Evolutionary conservation across 2,888 invertebrate species (phyloP).

Genomic region (Drosophila atripex): DNA sequence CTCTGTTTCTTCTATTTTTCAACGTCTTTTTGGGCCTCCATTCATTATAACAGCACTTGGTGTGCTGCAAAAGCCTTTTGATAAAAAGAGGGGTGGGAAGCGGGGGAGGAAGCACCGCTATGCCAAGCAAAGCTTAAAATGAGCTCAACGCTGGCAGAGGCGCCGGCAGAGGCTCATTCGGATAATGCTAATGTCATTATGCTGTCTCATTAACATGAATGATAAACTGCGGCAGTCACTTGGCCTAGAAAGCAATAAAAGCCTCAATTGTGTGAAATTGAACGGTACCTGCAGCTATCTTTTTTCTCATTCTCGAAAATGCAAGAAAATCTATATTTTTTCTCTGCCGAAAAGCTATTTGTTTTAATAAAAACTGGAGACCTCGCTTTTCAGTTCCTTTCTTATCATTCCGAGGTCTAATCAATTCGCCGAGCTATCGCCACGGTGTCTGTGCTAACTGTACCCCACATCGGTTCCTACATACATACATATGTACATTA

Average conservation of each 20-base stretch:
- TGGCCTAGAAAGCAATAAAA: constrained; percentile 79
- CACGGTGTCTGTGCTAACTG: constrained; percentile 71
- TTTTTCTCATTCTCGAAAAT: neutral
- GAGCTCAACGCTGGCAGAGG: constrained; percentile 42
- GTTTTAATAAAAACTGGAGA: neutral
- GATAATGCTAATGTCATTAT: constrained; percentile 70
- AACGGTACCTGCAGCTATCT: constrained; percentile 7
- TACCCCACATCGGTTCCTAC: constrained; percentile 49
- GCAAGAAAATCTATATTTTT: too few relatives aligned
- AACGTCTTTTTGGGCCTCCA: constrained; percentile 71
- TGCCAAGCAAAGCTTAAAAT: constrained; percentile 68
- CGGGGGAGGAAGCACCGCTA: constrained; percentile 63
- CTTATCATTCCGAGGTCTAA: constrained; percentile 33
- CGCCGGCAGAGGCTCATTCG: constrained; percentile 57
- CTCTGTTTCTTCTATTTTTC: constrained; percentile 59
- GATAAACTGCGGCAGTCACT: constrained; percentile 55
- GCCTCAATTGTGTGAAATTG: constrained; percentile 38
- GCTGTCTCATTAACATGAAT: constrained; percentile 71
- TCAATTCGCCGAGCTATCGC: constrained; percentile 63
- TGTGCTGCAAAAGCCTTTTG: constrained; percentile 12
- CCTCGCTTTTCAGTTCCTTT: neutral
- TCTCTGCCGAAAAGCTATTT: too few relatives aligned
- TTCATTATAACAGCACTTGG: constrained; percentile 75
- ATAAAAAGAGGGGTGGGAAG: neutral
- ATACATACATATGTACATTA: too few relatives aligned